Base-by-base conservation (phyloP, 2,113 vertebrate genomes). In the Eubucco bourcierii region DNA sequence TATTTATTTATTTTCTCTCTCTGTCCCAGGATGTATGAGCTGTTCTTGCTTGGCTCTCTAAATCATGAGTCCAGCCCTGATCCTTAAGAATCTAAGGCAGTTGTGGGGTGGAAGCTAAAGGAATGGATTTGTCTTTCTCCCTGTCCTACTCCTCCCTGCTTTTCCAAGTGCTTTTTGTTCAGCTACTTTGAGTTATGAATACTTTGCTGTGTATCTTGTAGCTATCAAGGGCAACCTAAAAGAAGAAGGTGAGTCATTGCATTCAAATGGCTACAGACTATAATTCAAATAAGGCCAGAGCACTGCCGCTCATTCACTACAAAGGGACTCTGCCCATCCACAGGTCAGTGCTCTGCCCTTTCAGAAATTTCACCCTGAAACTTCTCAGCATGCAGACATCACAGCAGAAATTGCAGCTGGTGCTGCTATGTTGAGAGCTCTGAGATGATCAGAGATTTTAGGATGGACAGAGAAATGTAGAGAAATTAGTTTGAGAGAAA, bases 231-330 rank as follows among this genome's bases (percentile, higher is more conserved):
- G 80, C 87, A 63, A 59, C 31, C 25, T 74, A 29, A 93, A 44
- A 73, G 64, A 80, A 71, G 64, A 71, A 88, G 87, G 80, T 88
- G 82, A 90, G 75, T 82, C 61, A 80, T 15, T 87, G 74, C 82
- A 75, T 79, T 88, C 58, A 76, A 55, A 73, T 41, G 83, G 53
- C 73, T 61, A 37, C 56, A 81, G 72, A 85, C 72, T 68, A 31
- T 68, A 76, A 85, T 53, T 92, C 80, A 82, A 85, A 83, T 50
- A 58, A 60, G 33, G 33, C 60, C 14, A 7, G 80, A 59, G n/a
- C 3, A 1, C 58, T 1, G 6, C 13, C 27, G 50, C 34, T 56
- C 29, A 34, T 87, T 85, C 61, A 65, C 1, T 60, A 53, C 31
- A 64, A 66, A 76, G 72, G 61, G 52, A 28, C 39, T 90, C 59